These are phyloP conservation scores for Diplosoma virens DNA, from an alignment of 23 tunicate genomes.

Conservation along the genomic window DNA sequence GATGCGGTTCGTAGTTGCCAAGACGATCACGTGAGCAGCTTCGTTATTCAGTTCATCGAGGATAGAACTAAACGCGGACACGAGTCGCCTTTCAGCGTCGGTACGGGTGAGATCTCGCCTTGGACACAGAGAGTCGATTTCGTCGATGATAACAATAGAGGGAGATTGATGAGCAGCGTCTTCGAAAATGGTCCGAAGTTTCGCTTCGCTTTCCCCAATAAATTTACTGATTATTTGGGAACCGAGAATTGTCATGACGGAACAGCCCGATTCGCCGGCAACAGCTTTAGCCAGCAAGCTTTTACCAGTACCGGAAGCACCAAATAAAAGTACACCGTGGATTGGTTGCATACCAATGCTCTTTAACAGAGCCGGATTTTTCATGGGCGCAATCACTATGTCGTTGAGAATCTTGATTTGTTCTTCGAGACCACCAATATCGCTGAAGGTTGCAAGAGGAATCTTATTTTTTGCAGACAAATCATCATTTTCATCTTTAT, in stretches of 20 bases:
- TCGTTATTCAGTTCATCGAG: constrained; percentile 46
- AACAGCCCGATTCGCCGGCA: constrained; percentile 37
- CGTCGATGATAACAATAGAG: constrained; percentile 61
- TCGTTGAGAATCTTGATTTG: constrained; percentile 44
- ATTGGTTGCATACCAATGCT: constrained; percentile 50
- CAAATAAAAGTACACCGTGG: constrained; percentile 65
- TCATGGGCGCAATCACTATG: constrained; percentile 32
- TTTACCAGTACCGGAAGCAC: constrained; percentile 92
- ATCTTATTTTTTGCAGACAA: background rate
- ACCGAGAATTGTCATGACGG: constrained; percentile 20
- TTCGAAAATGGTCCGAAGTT: constrained; percentile 39
- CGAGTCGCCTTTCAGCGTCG: constrained; percentile 66
- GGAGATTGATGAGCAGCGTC: constrained; percentile 48
- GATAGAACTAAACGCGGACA: constrained; percentile 46
- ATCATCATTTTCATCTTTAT: background rate
- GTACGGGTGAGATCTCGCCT: constrained; percentile 42
- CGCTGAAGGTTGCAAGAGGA: constrained; percentile 9
- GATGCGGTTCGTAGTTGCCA: constrained; percentile 78
- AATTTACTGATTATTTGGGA: constrained; percentile 64
- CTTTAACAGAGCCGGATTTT: constrained; percentile 31
- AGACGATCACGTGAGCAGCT: constrained; percentile 38
- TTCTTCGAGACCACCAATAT: constrained; percentile 57
- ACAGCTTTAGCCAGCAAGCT: constrained; percentile 64
- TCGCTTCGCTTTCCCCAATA: constrained; percentile 68
- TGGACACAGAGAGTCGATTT: constrained; percentile 73